A percentile compares a stretch with the other conserved stretches of the same genome.
These are phyloP conservation scores for Mystacides longicornis DNA, from an alignment of 2,888 invertebrate species.

Conservation along the genomic window DNA sequence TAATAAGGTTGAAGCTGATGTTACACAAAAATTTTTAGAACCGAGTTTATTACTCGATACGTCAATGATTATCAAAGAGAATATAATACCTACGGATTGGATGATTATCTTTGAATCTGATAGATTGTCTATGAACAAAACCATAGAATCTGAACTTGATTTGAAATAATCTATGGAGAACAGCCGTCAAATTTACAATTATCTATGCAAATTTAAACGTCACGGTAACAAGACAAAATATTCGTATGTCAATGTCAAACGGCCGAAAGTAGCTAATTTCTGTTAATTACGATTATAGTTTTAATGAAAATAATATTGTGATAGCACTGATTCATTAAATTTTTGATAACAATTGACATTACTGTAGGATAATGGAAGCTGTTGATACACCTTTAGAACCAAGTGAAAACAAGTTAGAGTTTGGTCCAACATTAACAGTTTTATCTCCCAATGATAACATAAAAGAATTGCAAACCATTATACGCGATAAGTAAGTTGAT, in stretches of 20 bases:
- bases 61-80: no score
- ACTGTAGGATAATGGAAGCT: constrained; percentile 11
- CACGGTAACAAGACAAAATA: background rate
- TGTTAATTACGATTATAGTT: no score
- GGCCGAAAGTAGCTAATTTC: background rate
- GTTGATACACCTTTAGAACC: background rate
- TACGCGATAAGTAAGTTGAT: constrained; percentile 70
- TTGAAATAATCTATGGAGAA: no score
- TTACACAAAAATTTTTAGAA: no score
- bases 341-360: background rate
- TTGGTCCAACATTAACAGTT: constrained; percentile 63
- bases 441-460: constrained; percentile 71
- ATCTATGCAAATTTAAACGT: background rate
- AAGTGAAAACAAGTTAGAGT: constrained; percentile 41
- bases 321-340: background rate
- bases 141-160: background rate
- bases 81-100: background rate
- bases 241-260: background rate
- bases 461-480: constrained; percentile 77
- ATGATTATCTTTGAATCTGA: background rate
- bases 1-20: no score
- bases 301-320: no score
- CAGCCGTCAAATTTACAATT: no score
- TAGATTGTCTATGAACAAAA: background rate
- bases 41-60: no score